Percentiles rank a stretch among this genome's conserved stretches.
phyloP scores from a whole-genome alignment of 2,888 invertebrate genomes.

The Amblyjoppa proteus region DNA sequence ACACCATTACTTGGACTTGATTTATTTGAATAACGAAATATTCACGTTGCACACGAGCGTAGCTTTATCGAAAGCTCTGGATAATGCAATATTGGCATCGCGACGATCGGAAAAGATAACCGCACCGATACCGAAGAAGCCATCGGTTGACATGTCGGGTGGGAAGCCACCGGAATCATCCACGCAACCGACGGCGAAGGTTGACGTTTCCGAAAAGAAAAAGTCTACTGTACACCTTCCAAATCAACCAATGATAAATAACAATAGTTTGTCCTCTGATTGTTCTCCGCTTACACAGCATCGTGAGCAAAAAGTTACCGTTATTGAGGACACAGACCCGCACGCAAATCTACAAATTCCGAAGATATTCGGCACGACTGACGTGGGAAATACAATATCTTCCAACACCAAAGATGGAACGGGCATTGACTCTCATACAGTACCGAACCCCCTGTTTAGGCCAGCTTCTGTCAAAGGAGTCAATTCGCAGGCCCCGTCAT shows the following conservation, averaged over 20 bases:
- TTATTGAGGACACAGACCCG: not conserved
- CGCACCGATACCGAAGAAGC: not conserved
- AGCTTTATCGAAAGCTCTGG: constrained; percentile 9
- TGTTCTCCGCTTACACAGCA: not conserved
- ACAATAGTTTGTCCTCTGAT: not conserved
- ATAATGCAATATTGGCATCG: not conserved
- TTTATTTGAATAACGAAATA: constrained; percentile 62
- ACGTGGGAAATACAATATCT: not conserved
- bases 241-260: not conserved
- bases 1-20: constrained; percentile 33
- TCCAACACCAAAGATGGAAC: not conserved
- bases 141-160: not conserved
- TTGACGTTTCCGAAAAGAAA: not conserved
- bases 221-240: not conserved
- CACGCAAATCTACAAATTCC: not conserved
- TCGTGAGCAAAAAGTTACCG: not conserved
- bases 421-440: not conserved
- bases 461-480: not conserved
- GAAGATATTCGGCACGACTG: not conserved
- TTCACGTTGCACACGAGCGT: constrained; percentile 51
- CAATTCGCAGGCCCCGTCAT: not conserved
- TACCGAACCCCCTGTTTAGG: not conserved
- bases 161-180: not conserved
- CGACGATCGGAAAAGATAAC: not conserved
- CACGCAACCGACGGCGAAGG: not conserved